phyloP scores from a whole-genome alignment of 2,888 invertebrate species.

The Zootermopsis nevadensis region DNA sequence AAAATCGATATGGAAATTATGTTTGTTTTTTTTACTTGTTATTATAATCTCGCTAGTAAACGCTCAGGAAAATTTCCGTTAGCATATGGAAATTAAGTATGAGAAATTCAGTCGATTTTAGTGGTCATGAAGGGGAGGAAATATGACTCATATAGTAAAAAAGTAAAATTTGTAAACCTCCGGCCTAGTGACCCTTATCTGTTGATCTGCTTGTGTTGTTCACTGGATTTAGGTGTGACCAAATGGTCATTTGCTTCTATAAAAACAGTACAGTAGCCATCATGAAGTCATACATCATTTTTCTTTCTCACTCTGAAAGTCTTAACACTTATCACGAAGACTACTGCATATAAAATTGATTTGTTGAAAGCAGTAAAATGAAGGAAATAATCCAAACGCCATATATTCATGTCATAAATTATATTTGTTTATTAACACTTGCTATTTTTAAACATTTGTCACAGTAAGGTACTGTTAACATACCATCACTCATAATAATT shows the following conservation, averaged over 20 bases:
- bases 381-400: background rate
- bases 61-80: slow-evolving; percentile 7
- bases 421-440: background rate
- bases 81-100: slow-evolving; percentile 31
- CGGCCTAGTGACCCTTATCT: background rate
- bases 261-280: background rate
- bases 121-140: background rate
- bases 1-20: slow-evolving; percentile 30
- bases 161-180: slow-evolving; percentile 27
- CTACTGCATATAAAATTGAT: background rate
- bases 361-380: background rate
- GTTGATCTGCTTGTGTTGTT: background rate
- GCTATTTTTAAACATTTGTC: slow-evolving; percentile 11
- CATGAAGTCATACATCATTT: background rate
- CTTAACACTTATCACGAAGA: background rate
- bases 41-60: background rate
- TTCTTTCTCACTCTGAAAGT: background rate
- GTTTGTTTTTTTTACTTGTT: slow-evolving; percentile 4
- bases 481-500: too few relatives aligned
- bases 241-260: slow-evolving; percentile 15
- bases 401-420: background rate
- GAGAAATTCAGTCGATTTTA: background rate
- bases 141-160: slow-evolving; percentile 38
- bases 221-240: slow-evolving; percentile 31
- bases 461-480: background rate